Base-by-base conservation (phyloP, 2,888 invertebrate species). In the Polylopha cassiicola region DNA sequence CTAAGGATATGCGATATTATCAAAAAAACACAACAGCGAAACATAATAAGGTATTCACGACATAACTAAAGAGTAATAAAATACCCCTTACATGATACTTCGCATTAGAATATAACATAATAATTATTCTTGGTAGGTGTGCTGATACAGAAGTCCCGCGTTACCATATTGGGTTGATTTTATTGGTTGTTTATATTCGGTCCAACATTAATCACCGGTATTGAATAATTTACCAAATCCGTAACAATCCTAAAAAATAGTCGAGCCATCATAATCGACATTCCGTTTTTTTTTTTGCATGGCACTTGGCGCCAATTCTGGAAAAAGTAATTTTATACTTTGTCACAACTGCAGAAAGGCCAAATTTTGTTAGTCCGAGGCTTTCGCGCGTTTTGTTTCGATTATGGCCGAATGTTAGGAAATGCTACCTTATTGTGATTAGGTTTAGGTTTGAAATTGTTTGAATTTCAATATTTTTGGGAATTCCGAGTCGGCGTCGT, bases 101-200 rank as follows among this genome's bases (percentile, higher is more conserved):
- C 17, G 13, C 13, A 18, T 9, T 3, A 29, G 23, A 29, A 17
- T 37, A 22, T 8, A 14, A 15, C 9, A 36, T 41, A n/a, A 26
- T 22, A 10, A 39, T 38, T 21, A 41, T 37, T 39, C 30, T 30
- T n/a, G n/a, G n/a, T n/a, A n/a, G 48, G 41, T 48, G 44, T 50
- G 50, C 33, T 43, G 52, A 51, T 48, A 32, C 32, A 29, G 37
- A 44, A 45, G 34, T 30, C 33, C 14, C 36, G 27, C 14, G 43
- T 10, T 11, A 26, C 39, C 53, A 55, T 60, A 47, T 47, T 42
- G 36, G 50, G 51, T 52, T 54, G 50, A 46, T 52, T 57, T 66
- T 62, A 60, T 53, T 51, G 57, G 59, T 61, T 68, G 64, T 70
- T 72, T 68, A 65, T 66, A 64, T 58, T 61, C 50, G 23, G 51